Conservation (phyloP, 2,797 vertebrate species). For the Ciconia nigra region DNA sequence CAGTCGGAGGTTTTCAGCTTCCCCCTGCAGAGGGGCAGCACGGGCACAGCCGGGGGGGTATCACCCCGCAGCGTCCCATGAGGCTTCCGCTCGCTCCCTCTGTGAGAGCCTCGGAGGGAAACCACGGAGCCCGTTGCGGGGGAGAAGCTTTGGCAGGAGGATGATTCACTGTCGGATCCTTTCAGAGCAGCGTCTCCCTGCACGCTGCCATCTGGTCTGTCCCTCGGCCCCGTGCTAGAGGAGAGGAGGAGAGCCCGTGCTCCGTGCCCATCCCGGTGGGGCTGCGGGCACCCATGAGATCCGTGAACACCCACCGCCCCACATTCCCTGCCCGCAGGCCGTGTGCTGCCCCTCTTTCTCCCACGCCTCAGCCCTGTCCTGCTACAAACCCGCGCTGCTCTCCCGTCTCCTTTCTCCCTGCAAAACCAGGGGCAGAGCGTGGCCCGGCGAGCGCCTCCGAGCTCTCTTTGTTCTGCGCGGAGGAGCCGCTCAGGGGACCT, state of each 20-base stretch:
- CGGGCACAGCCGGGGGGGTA: neutral
- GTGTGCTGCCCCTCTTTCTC: neutral
- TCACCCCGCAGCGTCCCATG: neutral
- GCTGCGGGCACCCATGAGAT: neutral
- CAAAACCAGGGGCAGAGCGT: neutral
- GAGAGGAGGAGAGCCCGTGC: neutral
- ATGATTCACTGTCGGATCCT: slow-evolving; percentile 11
- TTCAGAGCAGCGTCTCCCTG: neutral
- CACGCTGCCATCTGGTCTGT: slow-evolving; percentile 38
- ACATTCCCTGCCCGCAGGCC: accelerated
- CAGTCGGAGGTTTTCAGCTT: neutral
- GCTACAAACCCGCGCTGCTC: neutral
- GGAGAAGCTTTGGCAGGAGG: neutral
- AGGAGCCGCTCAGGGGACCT: neutral
- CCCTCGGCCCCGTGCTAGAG: neutral
- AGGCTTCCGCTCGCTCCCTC: neutral
- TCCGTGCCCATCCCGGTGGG: neutral
- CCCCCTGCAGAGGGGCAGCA: neutral
- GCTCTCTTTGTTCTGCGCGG: slow-evolving; percentile 2
- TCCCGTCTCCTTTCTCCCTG: neutral
- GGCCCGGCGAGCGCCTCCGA: neutral
- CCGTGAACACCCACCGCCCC: accelerated
- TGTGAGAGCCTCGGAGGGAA: neutral
- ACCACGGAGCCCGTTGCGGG: neutral
- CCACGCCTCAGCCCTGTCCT: neutral